Evolutionary conservation across 1,140 invertebrate genomes (phyloP), one percentile per base, ranked within the genome.

Genomic region (Papilio xuthus): DNA sequence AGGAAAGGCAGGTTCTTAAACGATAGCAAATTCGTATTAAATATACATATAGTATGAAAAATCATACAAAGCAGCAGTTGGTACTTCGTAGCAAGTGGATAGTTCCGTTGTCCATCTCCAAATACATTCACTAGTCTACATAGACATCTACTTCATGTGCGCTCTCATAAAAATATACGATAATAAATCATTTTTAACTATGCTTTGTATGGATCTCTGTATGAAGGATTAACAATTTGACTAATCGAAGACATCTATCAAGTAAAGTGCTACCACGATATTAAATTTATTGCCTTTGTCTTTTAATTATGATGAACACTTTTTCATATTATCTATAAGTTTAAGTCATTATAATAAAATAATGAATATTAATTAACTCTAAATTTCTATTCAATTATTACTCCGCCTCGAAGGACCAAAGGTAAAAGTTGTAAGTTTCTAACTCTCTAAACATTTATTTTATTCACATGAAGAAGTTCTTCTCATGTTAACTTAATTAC

Each of bases 31-130:
- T 83, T 85, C 78, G 81, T 85, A 82, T 80, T 80, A 78, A 77
- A 82, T 79, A 81, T 76, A 77, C 74, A 81, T 79, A 81, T 76
- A 81, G 74, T 82, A 81, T 83, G 79, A 84, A 83, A 82, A 56
- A 37, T 71, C 84, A 81, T 87, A 85, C 73, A 84, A 84, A 88
- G 78, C 82, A 88, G 86, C 88, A 88, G 85, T 87, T 84, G 28
- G 32, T 79, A 79, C 82, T 78, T 86, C 71, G 53, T 83, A 86
- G 84, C 86, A 90, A 86, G 86, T 85, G 86, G 70, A 78, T 56
- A 83, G 41, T 83, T 81, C 85, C 83, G 82, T 86, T 88, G 84
- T 88, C 82, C 70, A 80, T 70, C 53, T 78, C 76, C 12, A n/a
- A 60, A 83, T 78, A 56, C 78, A 42, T 77, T 75, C 56, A 69